Percentiles rank a stretch among this genome's conserved stretches.
Conservation (phyloP, 2,888 invertebrate genomes). For the Thymelicus sylvestris region DNA sequence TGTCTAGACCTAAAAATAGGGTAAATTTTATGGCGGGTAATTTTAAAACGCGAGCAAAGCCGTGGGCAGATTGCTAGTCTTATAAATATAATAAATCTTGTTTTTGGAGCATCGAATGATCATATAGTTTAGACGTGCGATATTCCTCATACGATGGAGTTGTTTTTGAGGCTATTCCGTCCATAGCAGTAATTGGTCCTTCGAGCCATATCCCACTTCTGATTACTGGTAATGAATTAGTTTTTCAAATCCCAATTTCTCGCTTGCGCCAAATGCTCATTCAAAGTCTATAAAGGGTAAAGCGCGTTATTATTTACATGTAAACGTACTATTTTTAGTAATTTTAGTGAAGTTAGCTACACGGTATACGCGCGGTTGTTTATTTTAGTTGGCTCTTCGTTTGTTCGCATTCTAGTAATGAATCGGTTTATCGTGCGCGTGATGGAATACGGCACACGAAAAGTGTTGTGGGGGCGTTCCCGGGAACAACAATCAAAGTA, state of each 20-base stretch:
- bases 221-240: too few species aligned
- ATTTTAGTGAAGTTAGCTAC: neutral
- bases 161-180: too few species aligned
- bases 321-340: slow-evolving; percentile 1
- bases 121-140: too few species aligned
- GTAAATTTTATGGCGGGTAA: too few species aligned
- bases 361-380: neutral
- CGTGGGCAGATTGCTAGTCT: too few species aligned
- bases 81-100: too few species aligned
- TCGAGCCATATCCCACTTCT: neutral
- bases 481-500: neutral
- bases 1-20: too few species aligned
- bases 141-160: too few species aligned
- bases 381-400: neutral
- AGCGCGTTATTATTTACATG: neutral
- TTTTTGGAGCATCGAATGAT: too few species aligned
- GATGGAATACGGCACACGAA: neutral
- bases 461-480: neutral
- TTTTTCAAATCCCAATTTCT: neutral
- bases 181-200: neutral
- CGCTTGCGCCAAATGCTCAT: neutral
- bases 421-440: slow-evolving; percentile 10
- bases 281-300: neutral
- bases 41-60: too few species aligned
- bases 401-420: slow-evolving; percentile 29